These are phyloP conservation scores for Lophura nycthemera DNA, from an alignment of 2,113 vertebrate species.

Conservation along the genomic window DNA sequence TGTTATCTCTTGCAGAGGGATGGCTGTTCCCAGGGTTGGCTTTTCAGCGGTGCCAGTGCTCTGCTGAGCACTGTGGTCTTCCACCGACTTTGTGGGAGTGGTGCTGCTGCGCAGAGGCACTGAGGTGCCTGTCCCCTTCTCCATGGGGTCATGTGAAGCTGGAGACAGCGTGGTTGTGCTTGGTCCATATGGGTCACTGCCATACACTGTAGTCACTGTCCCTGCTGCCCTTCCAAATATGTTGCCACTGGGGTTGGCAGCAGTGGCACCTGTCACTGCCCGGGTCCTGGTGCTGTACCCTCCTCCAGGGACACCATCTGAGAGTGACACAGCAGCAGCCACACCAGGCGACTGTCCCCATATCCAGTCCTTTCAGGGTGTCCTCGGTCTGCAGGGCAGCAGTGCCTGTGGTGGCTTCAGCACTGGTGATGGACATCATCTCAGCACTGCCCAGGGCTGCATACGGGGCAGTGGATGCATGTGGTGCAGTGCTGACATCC, in stretches of 20 bases:
- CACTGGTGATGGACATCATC: accelerated
- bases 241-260: too few relatives aligned
- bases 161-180: accelerated
- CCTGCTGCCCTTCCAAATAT: too few relatives aligned
- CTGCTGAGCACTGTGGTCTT: background rate
- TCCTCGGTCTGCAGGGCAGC: accelerated
- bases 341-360: accelerated
- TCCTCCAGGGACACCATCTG: too few relatives aligned
- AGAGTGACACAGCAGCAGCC: too few relatives aligned
- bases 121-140: background rate
- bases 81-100: accelerated
- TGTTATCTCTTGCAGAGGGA: background rate
- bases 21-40: background rate
- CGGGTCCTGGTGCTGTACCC: too few relatives aligned
- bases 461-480: accelerated
- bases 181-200: background rate
- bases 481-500: background rate
- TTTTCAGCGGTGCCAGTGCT: background rate
- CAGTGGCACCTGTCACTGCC: too few relatives aligned
- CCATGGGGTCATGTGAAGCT: too few relatives aligned
- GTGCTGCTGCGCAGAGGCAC: background rate
- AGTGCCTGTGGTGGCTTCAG: background rate
- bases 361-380: background rate
- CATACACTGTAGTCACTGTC: accelerated
- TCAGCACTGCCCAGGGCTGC: background rate